Evolutionary conservation across 92 coral and sea anemone species (phyloP).

Genomic region (Epizoanthus stellaris): DNA sequence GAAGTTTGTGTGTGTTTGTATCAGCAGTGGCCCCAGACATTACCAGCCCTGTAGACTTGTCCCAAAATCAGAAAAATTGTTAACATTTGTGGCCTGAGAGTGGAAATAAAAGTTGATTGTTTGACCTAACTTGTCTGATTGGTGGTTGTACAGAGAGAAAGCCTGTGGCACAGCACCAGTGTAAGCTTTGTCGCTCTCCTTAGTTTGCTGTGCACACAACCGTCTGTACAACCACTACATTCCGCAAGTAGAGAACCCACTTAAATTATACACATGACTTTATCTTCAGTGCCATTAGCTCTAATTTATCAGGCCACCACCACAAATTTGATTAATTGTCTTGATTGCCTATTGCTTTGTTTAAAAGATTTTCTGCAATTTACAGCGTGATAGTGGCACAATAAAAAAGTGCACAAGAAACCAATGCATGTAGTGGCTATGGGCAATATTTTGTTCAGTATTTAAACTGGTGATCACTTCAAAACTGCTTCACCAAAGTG

Average conservation of each 20-base stretch:
- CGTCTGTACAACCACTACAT: slow-evolving; percentile 75
- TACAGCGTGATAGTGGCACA: too few relatives aligned
- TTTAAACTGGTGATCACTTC: too few relatives aligned
- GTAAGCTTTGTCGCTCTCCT: slow-evolving; percentile 50
- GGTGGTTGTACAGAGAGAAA: slow-evolving; percentile 94
- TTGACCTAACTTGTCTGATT: slow-evolving; percentile 35
- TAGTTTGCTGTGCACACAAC: slow-evolving; percentile 46
- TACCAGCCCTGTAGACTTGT: background rate
- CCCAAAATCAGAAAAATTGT: background rate
- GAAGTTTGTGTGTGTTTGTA: background rate
- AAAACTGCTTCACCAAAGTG: too few relatives aligned
- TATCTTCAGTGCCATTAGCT: slow-evolving; percentile 23
- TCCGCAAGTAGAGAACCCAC: background rate
- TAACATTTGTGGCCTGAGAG: slow-evolving; percentile 4
- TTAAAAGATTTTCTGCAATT: too few relatives aligned
- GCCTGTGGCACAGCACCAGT: slow-evolving; percentile 43
- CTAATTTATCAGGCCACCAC: slow-evolving; percentile 40
- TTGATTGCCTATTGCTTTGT: too few relatives aligned
- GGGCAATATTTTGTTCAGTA: too few relatives aligned
- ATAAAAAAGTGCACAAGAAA: too few relatives aligned
- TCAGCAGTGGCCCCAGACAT: background rate
- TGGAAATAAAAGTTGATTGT: slow-evolving; percentile 28
- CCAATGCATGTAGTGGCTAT: too few relatives aligned
- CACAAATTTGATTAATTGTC: background rate
- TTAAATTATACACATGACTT: slow-evolving; percentile 14